These are phyloP conservation scores for Parapristionchus giblindavisi DNA, from an alignment of 2,888 invertebrate species.

Conservation along the genomic window DNA sequence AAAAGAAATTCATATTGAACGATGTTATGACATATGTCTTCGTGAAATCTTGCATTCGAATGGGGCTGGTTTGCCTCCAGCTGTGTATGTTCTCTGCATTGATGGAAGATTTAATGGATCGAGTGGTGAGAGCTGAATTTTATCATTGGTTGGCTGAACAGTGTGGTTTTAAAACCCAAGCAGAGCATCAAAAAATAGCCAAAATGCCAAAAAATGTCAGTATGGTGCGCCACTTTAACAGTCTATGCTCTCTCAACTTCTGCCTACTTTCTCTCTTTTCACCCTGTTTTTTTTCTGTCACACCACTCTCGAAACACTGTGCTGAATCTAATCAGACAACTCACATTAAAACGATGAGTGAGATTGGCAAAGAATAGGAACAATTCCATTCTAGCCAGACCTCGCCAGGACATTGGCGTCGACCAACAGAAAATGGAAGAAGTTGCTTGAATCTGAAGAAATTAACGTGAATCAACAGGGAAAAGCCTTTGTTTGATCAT, in stretches of 20 bases:
- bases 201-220: no score
- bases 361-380: conserved; percentile 50
- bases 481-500: not conserved
- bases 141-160: not conserved
- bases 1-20: no score
- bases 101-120: conserved; percentile 20
- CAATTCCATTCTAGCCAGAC: conserved; percentile 48
- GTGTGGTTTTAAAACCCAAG: not conserved
- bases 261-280: not conserved
- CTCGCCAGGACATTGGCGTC: conserved; percentile 52
- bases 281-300: not conserved
- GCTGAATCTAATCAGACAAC: not conserved
- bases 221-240: no score
- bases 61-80: not conserved
- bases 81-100: not conserved
- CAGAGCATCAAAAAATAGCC: no score
- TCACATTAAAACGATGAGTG: conserved; percentile 46
- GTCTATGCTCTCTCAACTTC: no score
- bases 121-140: conserved; percentile 4
- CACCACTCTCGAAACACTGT: not conserved
- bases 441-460: conserved; percentile 35
- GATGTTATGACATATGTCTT: no score
- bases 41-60: conserved; percentile 9
- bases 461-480: not conserved
- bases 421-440: conserved; percentile 50